phyloP scores from a whole-genome alignment of 2,888 invertebrate species.

The Athrips mouffetella region DNA sequence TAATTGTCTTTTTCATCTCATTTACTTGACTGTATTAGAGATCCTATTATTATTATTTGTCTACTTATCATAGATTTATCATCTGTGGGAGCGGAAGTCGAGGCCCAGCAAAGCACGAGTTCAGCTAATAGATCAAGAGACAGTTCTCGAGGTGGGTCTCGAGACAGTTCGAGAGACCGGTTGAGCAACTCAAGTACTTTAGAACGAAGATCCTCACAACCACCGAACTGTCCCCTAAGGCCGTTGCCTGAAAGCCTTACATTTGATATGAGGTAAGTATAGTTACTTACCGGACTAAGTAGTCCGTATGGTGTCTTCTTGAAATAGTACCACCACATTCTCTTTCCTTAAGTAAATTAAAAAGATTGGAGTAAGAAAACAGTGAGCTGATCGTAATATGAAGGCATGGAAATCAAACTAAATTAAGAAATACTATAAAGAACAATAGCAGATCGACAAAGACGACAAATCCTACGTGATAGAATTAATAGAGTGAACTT shows the following conservation, averaged over 20 bases:
- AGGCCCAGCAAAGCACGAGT: conserved; percentile 58
- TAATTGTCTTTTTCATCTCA: neutral
- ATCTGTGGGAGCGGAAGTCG: conserved; percentile 85
- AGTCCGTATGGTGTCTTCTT: no score
- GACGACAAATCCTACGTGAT: no score
- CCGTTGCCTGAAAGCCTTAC: conserved; percentile 90
- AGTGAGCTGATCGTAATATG: no score
- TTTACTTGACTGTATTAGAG: neutral
- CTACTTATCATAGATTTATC: conserved; percentile 81
- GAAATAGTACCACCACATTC: no score
- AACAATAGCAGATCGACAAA: no score
- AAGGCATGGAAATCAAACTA: no score
- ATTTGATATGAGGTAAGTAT: conserved; percentile 88
- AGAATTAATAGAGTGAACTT: no score
- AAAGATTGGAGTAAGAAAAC: no score
- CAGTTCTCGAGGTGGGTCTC: conserved; percentile 68
- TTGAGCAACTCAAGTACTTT: conserved; percentile 68
- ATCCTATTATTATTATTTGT: neutral
- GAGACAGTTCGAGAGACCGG: conserved; percentile 70
- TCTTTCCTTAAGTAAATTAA: no score
- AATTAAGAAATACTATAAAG: no score
- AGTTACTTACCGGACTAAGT: no score
- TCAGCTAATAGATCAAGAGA: conserved; percentile 59
- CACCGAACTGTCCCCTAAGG: conserved; percentile 73
- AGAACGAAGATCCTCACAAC: conserved; percentile 59